These are phyloP conservation scores for Gibbula magus DNA, from an alignment of 2,888 invertebrate species.

Conservation along the genomic window DNA sequence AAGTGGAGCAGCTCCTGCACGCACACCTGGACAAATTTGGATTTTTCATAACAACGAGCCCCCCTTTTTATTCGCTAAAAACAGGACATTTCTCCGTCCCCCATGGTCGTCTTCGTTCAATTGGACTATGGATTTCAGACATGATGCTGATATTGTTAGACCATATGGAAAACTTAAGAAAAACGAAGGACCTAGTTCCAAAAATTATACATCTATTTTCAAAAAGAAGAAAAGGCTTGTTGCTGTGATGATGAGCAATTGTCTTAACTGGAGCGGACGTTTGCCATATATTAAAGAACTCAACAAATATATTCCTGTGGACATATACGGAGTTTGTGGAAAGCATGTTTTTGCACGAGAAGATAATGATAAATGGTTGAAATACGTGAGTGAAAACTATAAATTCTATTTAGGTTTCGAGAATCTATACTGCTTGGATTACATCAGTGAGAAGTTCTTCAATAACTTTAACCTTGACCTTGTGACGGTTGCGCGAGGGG, in stretches of 20 bases:
- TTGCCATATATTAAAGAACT: not conserved
- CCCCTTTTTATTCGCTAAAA: not conserved
- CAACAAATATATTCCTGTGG: not conserved
- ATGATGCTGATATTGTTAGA: not conserved
- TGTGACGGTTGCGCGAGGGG: not conserved
- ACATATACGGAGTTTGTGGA: not conserved
- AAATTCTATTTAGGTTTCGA: not conserved
- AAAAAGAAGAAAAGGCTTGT: not conserved
- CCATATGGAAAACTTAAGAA: not conserved
- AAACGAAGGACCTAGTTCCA: not conserved
- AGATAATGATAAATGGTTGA: not conserved
- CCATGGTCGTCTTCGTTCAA: not conserved
- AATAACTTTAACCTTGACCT: constrained; percentile 2
- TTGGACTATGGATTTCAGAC: not conserved
- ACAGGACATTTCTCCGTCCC: not conserved
- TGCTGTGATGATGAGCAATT: not conserved
- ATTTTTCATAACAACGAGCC: not conserved
- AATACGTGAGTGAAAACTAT: not conserved
- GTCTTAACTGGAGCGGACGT: not conserved
- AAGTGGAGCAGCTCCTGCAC: not conserved
- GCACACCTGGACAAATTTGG: not conserved
- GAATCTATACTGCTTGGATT: not conserved
- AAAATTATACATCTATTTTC: not conserved
- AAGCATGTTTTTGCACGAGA: not conserved
- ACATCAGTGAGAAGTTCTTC: not conserved